Evolutionary conservation across 2,797 vertebrate genomes (phyloP), one percentile per base, ranked within the genome.

Genomic region (Anguilla obscura): DNA sequence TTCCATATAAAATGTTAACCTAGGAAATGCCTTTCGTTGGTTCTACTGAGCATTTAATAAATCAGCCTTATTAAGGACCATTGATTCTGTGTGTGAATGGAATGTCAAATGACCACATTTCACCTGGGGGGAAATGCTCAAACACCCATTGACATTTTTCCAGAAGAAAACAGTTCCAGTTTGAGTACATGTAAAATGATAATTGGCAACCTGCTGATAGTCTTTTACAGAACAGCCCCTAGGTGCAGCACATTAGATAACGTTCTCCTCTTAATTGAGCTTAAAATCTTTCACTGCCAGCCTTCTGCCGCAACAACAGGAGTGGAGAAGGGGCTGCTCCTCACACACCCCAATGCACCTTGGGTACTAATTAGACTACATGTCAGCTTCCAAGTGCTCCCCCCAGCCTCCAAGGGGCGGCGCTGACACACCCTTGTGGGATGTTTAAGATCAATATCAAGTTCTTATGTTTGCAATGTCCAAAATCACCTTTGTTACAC

Each of bases 361-460:
- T 80, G 40, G 88, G 56, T 63, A 86, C 85, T 86, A 86, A 86
- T 86, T 86, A 88, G 84, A 86, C 24, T 80, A 24, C n/a, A 9
- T 66, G 56, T 82, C n/a, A 80, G 87, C 87, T n/a, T 86, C 54
- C 45, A 60, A 56, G 84, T 86, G 1, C 52, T 86, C 16, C 58
- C 36, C 56, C 45, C 69, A 6, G 16, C 45, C 85, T 48, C 21
- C n/a, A 21, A 54, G 52, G 12, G 7, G 21, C n/a, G 36, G 18
- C 82, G 71, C 45, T 56, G 82, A 85, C 79, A 9, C 24, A 79
- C 33, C 33, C 4, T 1, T 50, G 5, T 24, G 27, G 27, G 52
- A 4, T 36, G 5, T 48, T 79, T 56, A 40, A 50, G 33, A 76
- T 33, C 10, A 85, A 85, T 74, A 27, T 76, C n/a, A 58, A 76